These are phyloP conservation scores for Minunthozetes semirufus DNA, from an alignment of 2,888 invertebrate genomes.

Conservation along the genomic window DNA sequence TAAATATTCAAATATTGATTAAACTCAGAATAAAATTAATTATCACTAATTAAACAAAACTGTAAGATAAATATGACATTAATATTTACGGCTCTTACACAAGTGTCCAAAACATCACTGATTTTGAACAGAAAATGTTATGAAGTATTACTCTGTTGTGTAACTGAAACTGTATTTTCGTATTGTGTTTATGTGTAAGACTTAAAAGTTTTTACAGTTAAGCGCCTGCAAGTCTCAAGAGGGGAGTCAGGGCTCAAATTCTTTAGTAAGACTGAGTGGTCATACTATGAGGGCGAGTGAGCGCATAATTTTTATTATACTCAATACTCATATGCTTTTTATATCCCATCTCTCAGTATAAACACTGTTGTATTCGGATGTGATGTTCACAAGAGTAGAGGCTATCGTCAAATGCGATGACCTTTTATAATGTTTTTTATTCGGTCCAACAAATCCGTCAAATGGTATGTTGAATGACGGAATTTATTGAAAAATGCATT, in stretches of 20 bases:
- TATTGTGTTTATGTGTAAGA: constrained; percentile 16
- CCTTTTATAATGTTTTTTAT: constrained; percentile 25
- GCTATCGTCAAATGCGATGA: constrained; percentile 9
- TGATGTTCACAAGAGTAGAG: neutral
- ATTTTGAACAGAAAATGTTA: neutral
- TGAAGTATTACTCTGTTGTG: neutral
- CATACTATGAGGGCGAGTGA: constrained; percentile 24
- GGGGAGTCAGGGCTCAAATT: neutral
- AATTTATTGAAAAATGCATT: constrained; percentile 29
- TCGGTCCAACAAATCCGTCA: constrained; percentile 29
- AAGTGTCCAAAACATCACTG: constrained; percentile 3
- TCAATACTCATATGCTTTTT: constrained; percentile 9
- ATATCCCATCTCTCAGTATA: neutral
- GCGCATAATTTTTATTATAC: constrained; percentile 23
- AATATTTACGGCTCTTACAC: too few relatives aligned
- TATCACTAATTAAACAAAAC: too few relatives aligned
- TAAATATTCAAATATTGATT: too few relatives aligned
- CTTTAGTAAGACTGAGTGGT: constrained; percentile 21
- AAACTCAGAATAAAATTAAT: too few relatives aligned
- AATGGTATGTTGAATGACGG: constrained; percentile 24
- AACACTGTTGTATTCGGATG: constrained; percentile 1
- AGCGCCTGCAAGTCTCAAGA: constrained; percentile 19
- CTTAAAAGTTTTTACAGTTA: constrained; percentile 23
- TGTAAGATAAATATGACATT: too few relatives aligned
- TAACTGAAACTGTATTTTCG: neutral